Evolutionary conservation across 2,797 vertebrate genomes (phyloP).

Genomic region (Heliangelus exortis): DNA sequence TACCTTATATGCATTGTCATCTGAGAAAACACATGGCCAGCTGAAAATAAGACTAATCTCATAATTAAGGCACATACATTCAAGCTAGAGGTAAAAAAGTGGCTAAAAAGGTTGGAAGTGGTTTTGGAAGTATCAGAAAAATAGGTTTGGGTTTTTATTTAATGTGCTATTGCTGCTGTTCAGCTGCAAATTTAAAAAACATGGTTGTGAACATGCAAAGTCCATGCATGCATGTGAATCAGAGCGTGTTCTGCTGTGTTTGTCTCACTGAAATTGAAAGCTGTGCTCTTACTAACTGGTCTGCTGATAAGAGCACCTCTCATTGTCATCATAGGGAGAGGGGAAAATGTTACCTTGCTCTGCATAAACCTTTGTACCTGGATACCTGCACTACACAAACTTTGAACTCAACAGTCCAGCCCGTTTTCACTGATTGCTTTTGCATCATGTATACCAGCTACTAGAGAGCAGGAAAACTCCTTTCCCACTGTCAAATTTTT

Average conservation of each 20-base stretch:
- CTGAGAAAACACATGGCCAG: background rate
- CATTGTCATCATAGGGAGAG: fast-evolving
- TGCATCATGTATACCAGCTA: background rate
- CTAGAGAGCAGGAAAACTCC: background rate
- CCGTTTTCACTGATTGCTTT: background rate
- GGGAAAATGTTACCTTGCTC: background rate
- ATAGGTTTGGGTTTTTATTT: background rate
- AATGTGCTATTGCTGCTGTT: background rate
- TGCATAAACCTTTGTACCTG: background rate
- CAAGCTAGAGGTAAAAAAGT: background rate
- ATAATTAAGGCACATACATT: background rate
- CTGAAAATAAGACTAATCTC: background rate
- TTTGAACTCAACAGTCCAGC: background rate
- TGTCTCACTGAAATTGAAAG: background rate
- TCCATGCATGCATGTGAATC: background rate
- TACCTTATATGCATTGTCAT: background rate
- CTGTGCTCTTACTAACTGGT: background rate
- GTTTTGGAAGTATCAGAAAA: background rate
- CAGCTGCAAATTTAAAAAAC: background rate
- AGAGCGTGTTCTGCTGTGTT: background rate
- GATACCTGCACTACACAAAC: background rate
- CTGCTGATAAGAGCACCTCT: background rate
- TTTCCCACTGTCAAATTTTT: background rate
- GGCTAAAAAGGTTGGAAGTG: background rate
- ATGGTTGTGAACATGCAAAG: background rate